phyloP scores from a whole-genome alignment of 2,888 invertebrate genomes.

The Subacronicta megacephala region DNA sequence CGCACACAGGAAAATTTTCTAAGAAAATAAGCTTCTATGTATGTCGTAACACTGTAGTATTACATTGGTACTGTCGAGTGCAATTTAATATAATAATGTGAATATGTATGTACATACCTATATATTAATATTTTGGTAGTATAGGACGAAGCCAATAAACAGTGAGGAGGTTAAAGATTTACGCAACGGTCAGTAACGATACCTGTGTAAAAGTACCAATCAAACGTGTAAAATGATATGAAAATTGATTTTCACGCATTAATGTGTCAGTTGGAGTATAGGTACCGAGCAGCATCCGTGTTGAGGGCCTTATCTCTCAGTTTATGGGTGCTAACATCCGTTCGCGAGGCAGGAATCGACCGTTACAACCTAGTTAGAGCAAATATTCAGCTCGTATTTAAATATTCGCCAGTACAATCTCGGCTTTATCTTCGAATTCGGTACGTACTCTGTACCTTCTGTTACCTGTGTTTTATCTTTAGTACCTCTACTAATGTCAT shows the following conservation, averaged over 20 bases:
- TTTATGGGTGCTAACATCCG: constrained; percentile 76
- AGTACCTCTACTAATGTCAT: constrained; percentile 37
- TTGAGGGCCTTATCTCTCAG: constrained; percentile 70
- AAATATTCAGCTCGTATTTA: constrained; percentile 73
- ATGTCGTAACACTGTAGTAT: too few relatives aligned
- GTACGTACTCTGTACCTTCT: constrained; percentile 23
- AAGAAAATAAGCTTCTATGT: constrained; percentile 14
- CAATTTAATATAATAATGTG: too few relatives aligned
- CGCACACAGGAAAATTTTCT: constrained; percentile 1
- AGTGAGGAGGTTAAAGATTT: constrained; percentile 39
- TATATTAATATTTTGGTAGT: constrained; percentile 15
- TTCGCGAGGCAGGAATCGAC: constrained; percentile 68
- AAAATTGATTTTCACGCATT: constrained; percentile 61
- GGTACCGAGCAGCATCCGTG: constrained; percentile 51
- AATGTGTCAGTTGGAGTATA: constrained; percentile 57
- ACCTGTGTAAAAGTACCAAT: constrained; percentile 15
- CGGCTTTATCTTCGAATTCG: constrained; percentile 48
- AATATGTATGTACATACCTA: constrained; percentile 1
- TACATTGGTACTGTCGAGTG: too few relatives aligned
- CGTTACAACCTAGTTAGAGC: constrained; percentile 71
- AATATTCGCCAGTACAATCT: constrained; percentile 64
- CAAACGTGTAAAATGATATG: constrained; percentile 35
- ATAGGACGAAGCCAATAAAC: constrained; percentile 27
- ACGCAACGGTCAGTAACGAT: constrained; percentile 34
- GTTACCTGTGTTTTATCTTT: constrained; percentile 53